Evolutionary conservation across 2,888 invertebrate species (phyloP), one percentile per base, ranked within the genome.

Genomic region (Mesoligia furuncula): DNA sequence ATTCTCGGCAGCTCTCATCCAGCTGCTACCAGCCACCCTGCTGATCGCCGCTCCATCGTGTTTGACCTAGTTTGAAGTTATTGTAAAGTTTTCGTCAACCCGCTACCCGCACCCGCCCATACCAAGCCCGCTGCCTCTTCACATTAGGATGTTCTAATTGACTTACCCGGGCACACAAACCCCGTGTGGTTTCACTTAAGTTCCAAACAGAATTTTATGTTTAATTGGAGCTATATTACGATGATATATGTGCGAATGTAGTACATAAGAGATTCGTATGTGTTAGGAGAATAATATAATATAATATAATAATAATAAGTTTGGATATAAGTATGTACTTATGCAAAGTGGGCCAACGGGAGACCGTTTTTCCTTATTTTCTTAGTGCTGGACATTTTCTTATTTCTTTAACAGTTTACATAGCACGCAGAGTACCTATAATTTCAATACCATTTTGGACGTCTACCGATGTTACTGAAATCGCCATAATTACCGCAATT

Each of bases 141-240:
- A 81, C 87, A 85, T 87, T 81, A 73, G 80, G 70, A 64, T 75
- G 61, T 65, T 73, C 79, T 87, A 89, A 87, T 85, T 88, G 80
- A 88, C 78, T 87, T 83, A 81, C 80, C 77, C 75, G 69, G 68
- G 74, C 72, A 66, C 57, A 75, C 54, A 66, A 79, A 64, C 64
- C 71, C 57, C 54, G 68, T 70, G 78, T 51, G 85, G 76, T 81
- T 78, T 85, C 39, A 68, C 57, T 78, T 77, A 77, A 78, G 68
- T 77, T 85, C 42, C 68, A 85, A 79, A 87, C 78, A 81, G 78
- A 87, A 87, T 85, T 81, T 87, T 74, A 75, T 76, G 77, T 81
- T 75, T 87, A 84, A 78, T 84, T 85, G 64, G 64, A 70, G 65
- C 57, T 83, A 77, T 70, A 70, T 75, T 59, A 69, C 59, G 39